phyloP scores from a whole-genome alignment of 1,140 invertebrate genomes.

The Theocolax elegans region DNA sequence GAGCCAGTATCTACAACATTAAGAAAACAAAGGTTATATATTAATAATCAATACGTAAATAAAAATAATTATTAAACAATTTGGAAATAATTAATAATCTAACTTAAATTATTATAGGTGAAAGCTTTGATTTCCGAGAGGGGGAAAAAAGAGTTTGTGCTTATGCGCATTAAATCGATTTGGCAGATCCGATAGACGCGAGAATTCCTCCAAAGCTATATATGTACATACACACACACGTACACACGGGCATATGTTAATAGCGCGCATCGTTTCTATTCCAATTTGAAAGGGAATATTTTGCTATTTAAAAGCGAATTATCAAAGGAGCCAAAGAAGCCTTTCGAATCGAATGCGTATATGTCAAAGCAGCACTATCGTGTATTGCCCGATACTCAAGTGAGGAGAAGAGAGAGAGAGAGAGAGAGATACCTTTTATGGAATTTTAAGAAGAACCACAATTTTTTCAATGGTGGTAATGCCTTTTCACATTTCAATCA shows the following conservation, averaged over 20 bases:
- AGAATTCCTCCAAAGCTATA: no score
- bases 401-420: background rate
- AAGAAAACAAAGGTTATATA: slow-evolving; percentile 1
- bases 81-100: no score
- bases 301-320: slow-evolving; percentile 4
- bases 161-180: background rate
- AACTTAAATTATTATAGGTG: no score
- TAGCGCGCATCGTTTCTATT: background rate
- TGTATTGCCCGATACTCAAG: background rate
- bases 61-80: background rate
- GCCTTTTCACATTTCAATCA: no score
- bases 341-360: background rate
- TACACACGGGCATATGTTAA: background rate
- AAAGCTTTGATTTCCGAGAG: no score
- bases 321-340: slow-evolving; percentile 11
- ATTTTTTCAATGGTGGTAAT: no score
- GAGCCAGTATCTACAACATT: slow-evolving; percentile 65
- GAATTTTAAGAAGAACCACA: no score
- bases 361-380: background rate
- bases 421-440: no score
- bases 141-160: no score
- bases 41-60: background rate
- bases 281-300: background rate
- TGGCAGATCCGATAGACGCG: background rate
- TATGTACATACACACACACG: no score